These are phyloP conservation scores for Cochlearius cochlearius DNA, from an alignment of 2,113 vertebrate species.

Conservation along the genomic window DNA sequence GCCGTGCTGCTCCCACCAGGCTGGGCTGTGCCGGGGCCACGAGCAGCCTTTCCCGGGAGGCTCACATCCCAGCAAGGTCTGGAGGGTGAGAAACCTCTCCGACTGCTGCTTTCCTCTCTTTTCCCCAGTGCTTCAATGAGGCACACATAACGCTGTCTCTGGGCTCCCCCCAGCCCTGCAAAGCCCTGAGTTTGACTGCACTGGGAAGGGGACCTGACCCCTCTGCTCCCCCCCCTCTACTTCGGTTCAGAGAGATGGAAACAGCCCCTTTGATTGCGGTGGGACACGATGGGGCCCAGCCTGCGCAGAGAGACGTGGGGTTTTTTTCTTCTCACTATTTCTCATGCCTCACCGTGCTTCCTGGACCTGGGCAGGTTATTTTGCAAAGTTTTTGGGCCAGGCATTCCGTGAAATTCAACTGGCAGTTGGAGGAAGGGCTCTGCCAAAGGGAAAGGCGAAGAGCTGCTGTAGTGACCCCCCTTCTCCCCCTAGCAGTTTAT, in stretches of 20 bases:
- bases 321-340: not conserved
- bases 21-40: not conserved
- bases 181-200: accelerated
- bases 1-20: not conserved
- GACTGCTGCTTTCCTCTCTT: not conserved
- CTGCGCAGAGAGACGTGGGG: accelerated
- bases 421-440: not conserved
- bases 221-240: not conserved
- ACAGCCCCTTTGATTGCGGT: not conserved
- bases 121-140: accelerated
- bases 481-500: conserved; percentile 63
- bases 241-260: not conserved
- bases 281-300: not conserved
- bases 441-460: not conserved
- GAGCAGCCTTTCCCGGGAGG: not conserved
- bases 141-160: too few species aligned
- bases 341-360: accelerated
- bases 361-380: not conserved
- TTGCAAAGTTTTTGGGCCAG: not conserved
- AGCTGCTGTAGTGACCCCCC: not conserved
- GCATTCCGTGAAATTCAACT: not conserved
- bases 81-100: not conserved
- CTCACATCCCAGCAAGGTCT: accelerated
- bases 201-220: not conserved
- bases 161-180: not conserved